Evolutionary conservation across 2,113 vertebrate species (phyloP).

Genomic region (Grammomys dolichurus): DNA sequence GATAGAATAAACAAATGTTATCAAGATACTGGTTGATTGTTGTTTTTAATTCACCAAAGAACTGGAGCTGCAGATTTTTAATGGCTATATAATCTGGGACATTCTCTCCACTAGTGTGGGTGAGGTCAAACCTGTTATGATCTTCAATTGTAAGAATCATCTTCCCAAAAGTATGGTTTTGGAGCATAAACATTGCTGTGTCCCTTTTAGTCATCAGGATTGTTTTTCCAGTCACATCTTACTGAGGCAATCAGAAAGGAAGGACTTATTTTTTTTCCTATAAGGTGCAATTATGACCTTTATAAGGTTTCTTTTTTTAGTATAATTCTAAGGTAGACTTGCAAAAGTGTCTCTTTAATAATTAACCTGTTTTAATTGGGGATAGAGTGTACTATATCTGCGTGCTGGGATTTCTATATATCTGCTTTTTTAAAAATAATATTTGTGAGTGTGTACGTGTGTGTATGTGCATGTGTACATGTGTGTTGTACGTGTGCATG

Average conservation of each 20-base stretch:
- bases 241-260: not conserved
- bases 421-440: not conserved
- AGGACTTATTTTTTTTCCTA: not conserved
- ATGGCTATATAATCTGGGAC: not conserved
- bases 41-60: not conserved
- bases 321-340: slow-evolving; percentile 8
- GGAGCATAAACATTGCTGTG: not conserved
- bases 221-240: not conserved
- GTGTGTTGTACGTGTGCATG: no score
- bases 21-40: not conserved
- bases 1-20: not conserved
- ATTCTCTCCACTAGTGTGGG: not conserved
- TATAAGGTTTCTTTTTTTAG: not conserved
- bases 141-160: not conserved
- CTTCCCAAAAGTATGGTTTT: not conserved
- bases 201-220: not conserved
- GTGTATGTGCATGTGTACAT: not conserved
- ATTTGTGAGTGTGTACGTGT: not conserved
- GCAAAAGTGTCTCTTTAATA: not conserved
- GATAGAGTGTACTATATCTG: not conserved
- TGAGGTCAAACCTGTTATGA: not conserved
- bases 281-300: not conserved
- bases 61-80: not conserved
- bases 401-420: not conserved
- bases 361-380: slow-evolving; percentile 47